A percentile compares a stretch with the other conserved stretches of the same genome.
Evolutionary conservation across 2,113 vertebrate species (phyloP).

Genomic region (Scolopax mira): DNA sequence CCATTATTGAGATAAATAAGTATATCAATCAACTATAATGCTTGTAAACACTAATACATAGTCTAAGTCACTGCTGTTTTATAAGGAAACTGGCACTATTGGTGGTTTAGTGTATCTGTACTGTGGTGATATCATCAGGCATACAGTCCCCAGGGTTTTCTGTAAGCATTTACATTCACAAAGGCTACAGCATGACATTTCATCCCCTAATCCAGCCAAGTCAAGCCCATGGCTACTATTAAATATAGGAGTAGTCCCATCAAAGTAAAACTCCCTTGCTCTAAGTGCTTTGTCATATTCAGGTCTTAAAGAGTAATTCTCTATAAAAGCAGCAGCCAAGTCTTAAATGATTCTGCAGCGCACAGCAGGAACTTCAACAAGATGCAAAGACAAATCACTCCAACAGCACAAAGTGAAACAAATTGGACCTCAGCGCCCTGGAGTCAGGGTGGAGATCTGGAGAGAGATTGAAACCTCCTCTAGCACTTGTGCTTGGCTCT

Average conservation of each 20-base stretch:
- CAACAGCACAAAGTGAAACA: neutral
- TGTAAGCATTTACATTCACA: neutral
- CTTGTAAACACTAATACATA: neutral
- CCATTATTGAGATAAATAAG: neutral
- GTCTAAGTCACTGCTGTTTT: neutral
- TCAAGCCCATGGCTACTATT: neutral
- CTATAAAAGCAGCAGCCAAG: constrained; percentile 47
- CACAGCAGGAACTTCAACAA: constrained; percentile 20
- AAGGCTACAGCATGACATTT: neutral
- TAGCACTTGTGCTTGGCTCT: neutral
- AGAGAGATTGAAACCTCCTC: neutral
- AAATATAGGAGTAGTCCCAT: neutral
- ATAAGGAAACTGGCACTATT: neutral
- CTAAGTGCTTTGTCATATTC: neutral
- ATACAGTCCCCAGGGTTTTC: neutral
- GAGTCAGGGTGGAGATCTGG: constrained; percentile 39
- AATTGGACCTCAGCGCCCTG: neutral
- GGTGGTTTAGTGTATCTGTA: neutral
- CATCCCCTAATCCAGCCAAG: neutral
- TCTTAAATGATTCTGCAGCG: constrained; percentile 34
- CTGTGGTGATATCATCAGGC: neutral
- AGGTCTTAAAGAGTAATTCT: constrained; percentile 20
- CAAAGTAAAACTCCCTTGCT: constrained; percentile 7
- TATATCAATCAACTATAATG: neutral
- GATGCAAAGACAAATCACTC: constrained; percentile 37